Conservation (phyloP, 2,888 invertebrate genomes). For the Julus scanicus region DNA sequence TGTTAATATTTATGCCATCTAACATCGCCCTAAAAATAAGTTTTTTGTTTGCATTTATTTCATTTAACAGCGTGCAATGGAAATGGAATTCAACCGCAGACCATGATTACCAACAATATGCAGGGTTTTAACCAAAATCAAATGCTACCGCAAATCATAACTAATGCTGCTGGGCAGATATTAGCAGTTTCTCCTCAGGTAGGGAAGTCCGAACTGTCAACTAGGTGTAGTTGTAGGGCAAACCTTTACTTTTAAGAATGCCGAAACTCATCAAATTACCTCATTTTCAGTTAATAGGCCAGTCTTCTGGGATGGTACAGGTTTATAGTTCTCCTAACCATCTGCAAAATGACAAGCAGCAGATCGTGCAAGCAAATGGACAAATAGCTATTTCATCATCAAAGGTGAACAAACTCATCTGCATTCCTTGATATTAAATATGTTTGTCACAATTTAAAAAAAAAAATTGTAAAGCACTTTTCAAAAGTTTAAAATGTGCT, state of each 20-base stretch:
- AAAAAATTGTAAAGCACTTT: too few species aligned
- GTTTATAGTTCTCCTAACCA: background rate
- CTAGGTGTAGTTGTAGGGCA: too few species aligned
- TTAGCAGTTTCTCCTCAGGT: conserved; percentile 66
- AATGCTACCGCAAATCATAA: conserved; percentile 61
- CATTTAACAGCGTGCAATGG: background rate
- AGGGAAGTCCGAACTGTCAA: background rate
- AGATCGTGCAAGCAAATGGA: conserved; percentile 18
- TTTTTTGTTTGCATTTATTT: background rate
- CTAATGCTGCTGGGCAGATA: conserved; percentile 66
- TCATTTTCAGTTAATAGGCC: conserved; percentile 5
- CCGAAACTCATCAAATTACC: too few species aligned
- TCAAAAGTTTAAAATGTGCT: too few species aligned
- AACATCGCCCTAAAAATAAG: background rate
- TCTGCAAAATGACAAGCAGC: conserved; percentile 37
- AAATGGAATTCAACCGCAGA: conserved; percentile 36
- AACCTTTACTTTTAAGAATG: background rate
- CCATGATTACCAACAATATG: conserved; percentile 54
- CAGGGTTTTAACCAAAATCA: conserved; percentile 58
- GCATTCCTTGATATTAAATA: background rate
- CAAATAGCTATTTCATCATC: background rate
- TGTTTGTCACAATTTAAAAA: too few species aligned
- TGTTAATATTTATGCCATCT: background rate
- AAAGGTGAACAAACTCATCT: background rate
- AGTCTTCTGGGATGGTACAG: conserved; percentile 44